These are phyloP conservation scores for Euplagia quadripunctaria DNA, from an alignment of 2,888 invertebrate genomes.

Conservation along the genomic window DNA sequence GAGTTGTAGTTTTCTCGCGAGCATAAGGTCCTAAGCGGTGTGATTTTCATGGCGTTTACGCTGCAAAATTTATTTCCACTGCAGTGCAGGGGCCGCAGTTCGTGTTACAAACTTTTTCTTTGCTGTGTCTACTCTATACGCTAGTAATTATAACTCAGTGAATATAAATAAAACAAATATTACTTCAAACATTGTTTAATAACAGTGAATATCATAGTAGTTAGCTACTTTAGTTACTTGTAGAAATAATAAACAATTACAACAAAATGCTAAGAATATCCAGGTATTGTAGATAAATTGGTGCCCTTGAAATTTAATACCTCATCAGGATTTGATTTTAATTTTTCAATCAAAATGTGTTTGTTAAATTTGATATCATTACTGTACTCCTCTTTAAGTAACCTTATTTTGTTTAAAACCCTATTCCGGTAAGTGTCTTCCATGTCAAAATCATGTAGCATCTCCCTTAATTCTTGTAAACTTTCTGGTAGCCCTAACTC, in stretches of 20 bases:
- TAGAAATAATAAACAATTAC: background rate
- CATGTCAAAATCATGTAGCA: constrained; percentile 64
- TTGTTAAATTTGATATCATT: constrained; percentile 71
- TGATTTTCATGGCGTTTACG: no score
- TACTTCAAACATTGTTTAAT: background rate
- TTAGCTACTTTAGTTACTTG: background rate
- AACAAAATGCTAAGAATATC: constrained; percentile 59
- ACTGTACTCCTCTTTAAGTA: constrained; percentile 61
- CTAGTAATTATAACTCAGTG: no score
- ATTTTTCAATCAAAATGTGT: constrained; percentile 63
- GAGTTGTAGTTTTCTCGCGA: no score
- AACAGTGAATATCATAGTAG: background rate
- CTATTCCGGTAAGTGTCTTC: constrained; percentile 60
- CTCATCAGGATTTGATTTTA: constrained; percentile 69
- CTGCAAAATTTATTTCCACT: no score
- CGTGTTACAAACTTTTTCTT: no score
- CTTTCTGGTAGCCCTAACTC: constrained; percentile 64
- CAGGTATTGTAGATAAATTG: constrained; percentile 70
- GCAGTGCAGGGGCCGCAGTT: no score
- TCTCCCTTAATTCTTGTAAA: constrained; percentile 59
- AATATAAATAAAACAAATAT: background rate
- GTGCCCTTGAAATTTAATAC: constrained; percentile 74
- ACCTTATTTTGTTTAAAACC: constrained; percentile 69
- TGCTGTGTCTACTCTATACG: no score
- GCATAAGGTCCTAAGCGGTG: no score